These are phyloP conservation scores for Remorina albescens DNA, from an alignment of 2,797 vertebrate species.

Conservation along the genomic window DNA sequence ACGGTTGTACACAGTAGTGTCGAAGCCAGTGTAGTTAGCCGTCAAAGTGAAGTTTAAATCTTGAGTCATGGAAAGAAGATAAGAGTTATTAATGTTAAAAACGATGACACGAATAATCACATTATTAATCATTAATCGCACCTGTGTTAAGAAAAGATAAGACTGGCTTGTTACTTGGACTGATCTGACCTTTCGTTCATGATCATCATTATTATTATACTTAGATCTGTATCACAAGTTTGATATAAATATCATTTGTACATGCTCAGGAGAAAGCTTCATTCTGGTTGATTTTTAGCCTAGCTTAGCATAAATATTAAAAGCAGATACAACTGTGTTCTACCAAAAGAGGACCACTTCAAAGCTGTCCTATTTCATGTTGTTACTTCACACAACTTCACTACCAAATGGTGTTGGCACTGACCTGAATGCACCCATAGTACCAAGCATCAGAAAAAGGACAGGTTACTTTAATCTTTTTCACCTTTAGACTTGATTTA, in stretches of 20 bases:
- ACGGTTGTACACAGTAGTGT: conserved; percentile 84
- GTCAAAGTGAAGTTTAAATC: conserved; percentile 83
- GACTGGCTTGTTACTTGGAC: neutral
- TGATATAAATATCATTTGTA: neutral
- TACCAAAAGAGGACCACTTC: neutral
- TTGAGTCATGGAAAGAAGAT: conserved; percentile 66
- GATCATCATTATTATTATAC: too few species aligned
- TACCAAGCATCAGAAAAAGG: too few species aligned
- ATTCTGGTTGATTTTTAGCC: neutral
- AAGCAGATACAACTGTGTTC: neutral
- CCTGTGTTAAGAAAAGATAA: conserved; percentile 22
- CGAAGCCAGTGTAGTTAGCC: conserved; percentile 82
- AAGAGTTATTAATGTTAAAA: too few species aligned
- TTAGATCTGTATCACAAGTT: neutral
- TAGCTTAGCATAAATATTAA: neutral
- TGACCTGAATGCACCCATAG: neutral
- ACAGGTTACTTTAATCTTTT: neutral
- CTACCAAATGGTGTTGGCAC: neutral
- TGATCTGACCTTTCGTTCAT: neutral
- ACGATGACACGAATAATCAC: conserved; percentile 12
- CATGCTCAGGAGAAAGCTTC: neutral
- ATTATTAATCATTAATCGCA: neutral
- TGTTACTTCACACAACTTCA: neutral
- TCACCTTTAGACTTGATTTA: too few species aligned
- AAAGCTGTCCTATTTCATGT: neutral